Evolutionary conservation across 2,888 invertebrate species (phyloP).

Genomic region (Stomorhina lunata): DNA sequence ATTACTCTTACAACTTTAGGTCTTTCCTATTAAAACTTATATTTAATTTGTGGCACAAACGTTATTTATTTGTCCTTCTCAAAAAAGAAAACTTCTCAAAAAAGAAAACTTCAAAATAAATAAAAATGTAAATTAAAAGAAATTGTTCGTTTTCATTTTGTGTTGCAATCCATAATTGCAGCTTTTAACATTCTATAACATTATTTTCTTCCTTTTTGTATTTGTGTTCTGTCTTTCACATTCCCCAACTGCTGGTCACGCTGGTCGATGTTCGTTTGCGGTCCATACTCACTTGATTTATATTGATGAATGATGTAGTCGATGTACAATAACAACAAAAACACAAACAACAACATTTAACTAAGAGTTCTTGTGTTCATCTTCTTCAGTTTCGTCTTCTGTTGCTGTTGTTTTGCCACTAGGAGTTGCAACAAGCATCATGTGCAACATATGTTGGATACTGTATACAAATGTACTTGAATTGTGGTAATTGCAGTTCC

Average conservation of each 20-base stretch:
- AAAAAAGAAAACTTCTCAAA: not conserved
- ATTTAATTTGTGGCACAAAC: too few relatives aligned
- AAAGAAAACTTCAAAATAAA: not conserved
- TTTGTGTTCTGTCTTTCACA: slow-evolving; percentile 18
- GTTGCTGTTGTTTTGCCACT: slow-evolving; percentile 30
- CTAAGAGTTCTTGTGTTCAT: slow-evolving; percentile 38
- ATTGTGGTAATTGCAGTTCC: slow-evolving; percentile 58
- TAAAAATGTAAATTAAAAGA: slow-evolving; percentile 62
- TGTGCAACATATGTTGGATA: slow-evolving; percentile 61
- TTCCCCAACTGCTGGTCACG: not conserved
- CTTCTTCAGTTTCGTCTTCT: slow-evolving; percentile 13
- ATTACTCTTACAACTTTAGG: too few relatives aligned
- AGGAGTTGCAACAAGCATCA: slow-evolving; percentile 27
- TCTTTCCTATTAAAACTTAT: too few relatives aligned
- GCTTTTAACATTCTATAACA: slow-evolving; percentile 32
- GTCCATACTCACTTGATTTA: slow-evolving; percentile 74
- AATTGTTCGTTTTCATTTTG: slow-evolving; percentile 71
- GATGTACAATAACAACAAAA: too few relatives aligned
- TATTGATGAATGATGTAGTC: slow-evolving; percentile 77
- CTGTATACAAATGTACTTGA: slow-evolving; percentile 50
- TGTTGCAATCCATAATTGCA: slow-evolving; percentile 69
- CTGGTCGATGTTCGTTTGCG: slow-evolving; percentile 67
- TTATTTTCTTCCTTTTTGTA: slow-evolving; percentile 38
- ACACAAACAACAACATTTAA: slow-evolving; percentile 28
- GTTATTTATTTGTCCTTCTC: too few relatives aligned